These are phyloP conservation scores for Scaptodrosophila latifasciaeformis DNA, from an alignment of 2,888 invertebrate species.

Conservation along the genomic window DNA sequence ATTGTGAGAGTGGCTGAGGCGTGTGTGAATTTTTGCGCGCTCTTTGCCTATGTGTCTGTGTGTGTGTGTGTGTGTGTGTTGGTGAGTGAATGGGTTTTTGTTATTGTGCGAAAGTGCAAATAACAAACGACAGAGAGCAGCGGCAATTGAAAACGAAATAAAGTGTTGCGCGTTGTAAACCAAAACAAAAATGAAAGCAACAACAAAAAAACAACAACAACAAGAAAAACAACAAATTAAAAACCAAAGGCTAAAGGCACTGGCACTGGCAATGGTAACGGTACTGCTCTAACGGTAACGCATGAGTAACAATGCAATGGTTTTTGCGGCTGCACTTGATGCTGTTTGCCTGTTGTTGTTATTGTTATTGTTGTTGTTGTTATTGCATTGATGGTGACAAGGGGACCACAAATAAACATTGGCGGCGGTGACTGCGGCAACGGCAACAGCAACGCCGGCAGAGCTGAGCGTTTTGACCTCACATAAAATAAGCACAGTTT, in stretches of 20 bases:
- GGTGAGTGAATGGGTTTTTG: constrained; percentile 1
- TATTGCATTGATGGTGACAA: constrained; percentile 3
- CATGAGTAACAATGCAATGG: constrained; percentile 1
- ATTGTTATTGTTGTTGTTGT: neutral
- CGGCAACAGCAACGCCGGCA: neutral
- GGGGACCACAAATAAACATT: constrained; percentile 7
- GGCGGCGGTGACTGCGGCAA: neutral
- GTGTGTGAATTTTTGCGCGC: neutral
- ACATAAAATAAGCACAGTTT: constrained; percentile 2
- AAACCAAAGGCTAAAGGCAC: neutral
- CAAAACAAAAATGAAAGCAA: too few species aligned
- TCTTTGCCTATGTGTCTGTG: too few species aligned
- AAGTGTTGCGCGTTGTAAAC: neutral
- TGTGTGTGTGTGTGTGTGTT: too few species aligned
- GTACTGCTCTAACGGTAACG: neutral
- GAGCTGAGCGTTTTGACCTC: constrained; percentile 6
- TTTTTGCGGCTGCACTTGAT: constrained; percentile 1
- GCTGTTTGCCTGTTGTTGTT: constrained; percentile 1
- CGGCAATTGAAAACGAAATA: too few species aligned
- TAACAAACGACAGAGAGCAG: too few species aligned
- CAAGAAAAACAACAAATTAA: too few species aligned
- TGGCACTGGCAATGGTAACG: neutral
- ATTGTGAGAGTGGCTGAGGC: too few species aligned
- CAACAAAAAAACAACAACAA: too few species aligned
- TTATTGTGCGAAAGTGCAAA: neutral